phyloP scores from a whole-genome alignment of 2,797 vertebrate species.

The Poecilia wingei region DNA sequence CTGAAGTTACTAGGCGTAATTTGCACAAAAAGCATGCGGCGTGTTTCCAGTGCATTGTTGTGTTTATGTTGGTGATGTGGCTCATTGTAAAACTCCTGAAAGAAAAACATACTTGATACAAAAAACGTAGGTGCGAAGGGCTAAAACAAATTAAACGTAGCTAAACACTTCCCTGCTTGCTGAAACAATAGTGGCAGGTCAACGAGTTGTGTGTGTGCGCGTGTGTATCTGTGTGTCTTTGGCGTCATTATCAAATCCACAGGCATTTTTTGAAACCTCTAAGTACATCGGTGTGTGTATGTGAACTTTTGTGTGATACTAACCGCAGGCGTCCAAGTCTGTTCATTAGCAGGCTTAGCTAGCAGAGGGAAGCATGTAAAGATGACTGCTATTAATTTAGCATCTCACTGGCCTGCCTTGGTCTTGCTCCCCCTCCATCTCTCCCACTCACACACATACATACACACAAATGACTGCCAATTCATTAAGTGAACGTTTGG shows the following conservation, averaged over 20 bases:
- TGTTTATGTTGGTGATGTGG: conserved; percentile 7
- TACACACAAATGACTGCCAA: conserved; percentile 70
- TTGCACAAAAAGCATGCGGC: conserved; percentile 36
- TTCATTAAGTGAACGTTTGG: conserved; percentile 78
- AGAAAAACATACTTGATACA: conserved; percentile 7
- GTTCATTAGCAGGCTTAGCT: conserved; percentile 79
- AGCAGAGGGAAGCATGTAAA: conserved; percentile 75
- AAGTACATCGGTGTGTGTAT: conserved; percentile 33
- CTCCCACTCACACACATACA: conserved; percentile 24
- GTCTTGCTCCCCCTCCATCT: conserved; percentile 20
- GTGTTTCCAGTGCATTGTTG: conserved; percentile 10
- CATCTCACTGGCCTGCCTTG: conserved; percentile 70
- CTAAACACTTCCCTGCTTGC: conserved; percentile 25
- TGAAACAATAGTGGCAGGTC: conserved; percentile 16
- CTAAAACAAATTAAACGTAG: conserved; percentile 35
- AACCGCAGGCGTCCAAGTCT: conserved; percentile 70
- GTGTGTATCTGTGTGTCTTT: conserved; percentile 10
- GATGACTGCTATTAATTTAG: conserved; percentile 83
- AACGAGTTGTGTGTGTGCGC: conserved; percentile 4
- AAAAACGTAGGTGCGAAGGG: not conserved
- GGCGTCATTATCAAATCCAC: conserved; percentile 53
- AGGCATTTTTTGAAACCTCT: conserved; percentile 44
- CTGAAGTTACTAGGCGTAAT: conserved; percentile 17
- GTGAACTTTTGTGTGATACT: conserved; percentile 55
- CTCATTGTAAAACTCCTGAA: conserved; percentile 27